These are phyloP conservation scores for Notoglanidium macrostoma DNA, from an alignment of 2,797 vertebrate genomes.

Conservation along the genomic window DNA sequence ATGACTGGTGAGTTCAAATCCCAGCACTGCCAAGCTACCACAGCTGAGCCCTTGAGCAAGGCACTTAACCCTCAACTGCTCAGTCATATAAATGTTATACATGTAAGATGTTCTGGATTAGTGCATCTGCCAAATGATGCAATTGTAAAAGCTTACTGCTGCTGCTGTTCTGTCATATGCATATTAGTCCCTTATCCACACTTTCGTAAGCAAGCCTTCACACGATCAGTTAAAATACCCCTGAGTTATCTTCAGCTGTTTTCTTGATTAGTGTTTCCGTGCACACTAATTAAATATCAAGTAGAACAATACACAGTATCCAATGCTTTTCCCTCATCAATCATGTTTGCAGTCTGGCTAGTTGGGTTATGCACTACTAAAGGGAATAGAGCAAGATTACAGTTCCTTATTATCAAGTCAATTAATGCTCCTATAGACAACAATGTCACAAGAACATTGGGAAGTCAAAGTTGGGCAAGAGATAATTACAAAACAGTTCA, in stretches of 20 bases:
- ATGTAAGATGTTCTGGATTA: too few species aligned
- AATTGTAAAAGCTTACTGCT: background rate
- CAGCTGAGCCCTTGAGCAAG: too few species aligned
- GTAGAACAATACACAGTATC: background rate
- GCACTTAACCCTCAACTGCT: too few species aligned
- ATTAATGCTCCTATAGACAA: background rate
- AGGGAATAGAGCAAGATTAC: background rate
- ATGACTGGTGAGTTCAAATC: too few species aligned
- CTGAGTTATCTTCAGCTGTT: background rate
- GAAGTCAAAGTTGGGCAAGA: background rate
- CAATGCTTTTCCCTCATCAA: background rate
- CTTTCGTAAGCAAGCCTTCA: background rate
- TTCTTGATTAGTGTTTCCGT: background rate
- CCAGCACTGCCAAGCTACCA: too few species aligned
- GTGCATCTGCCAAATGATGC: too few species aligned
- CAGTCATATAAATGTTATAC: too few species aligned
- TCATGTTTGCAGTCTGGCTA: too few species aligned
- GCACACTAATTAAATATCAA: background rate
- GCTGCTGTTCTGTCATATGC: background rate
- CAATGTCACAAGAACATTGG: background rate
- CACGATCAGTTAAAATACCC: background rate
- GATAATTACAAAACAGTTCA: background rate
- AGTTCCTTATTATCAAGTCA: constrained; percentile 2
- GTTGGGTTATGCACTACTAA: background rate
- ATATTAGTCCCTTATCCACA: background rate